Evolutionary conservation across 2,113 vertebrate species (phyloP).

Genomic region (Neotoma lepida): DNA sequence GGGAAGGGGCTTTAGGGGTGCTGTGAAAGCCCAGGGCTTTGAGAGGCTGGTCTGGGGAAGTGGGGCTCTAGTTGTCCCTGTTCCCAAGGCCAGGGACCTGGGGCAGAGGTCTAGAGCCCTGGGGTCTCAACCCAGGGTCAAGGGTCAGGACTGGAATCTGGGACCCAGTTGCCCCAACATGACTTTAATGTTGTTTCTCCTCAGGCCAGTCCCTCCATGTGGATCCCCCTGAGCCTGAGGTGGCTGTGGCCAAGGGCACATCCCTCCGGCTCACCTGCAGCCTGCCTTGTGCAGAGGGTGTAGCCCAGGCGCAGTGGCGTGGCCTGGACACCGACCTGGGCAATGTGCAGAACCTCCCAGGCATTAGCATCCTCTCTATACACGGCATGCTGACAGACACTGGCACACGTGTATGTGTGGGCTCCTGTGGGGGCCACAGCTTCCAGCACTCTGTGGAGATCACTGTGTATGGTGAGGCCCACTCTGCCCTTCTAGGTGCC

Average conservation of each 20-base stretch:
- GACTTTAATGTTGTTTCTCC: not conserved
- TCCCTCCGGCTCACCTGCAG: constrained; percentile 80
- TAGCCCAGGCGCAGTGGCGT: constrained; percentile 75
- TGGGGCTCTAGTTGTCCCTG: not conserved
- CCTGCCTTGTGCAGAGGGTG: constrained; percentile 51
- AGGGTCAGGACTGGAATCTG: not conserved
- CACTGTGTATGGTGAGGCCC: constrained; percentile 81
- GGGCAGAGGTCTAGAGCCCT: not conserved
- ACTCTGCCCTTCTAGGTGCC: not conserved
- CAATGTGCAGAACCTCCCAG: constrained; percentile 44
- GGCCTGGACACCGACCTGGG: constrained; percentile 85
- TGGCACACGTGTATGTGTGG: constrained; percentile 79
- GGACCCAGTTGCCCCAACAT: too few species aligned
- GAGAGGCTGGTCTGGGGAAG: rapidly evolving
- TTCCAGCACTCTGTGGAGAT: not conserved
- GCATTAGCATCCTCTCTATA: constrained; percentile 80
- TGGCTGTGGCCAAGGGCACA: constrained; percentile 59
- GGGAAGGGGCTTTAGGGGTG: rapidly evolving
- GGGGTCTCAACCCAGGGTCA: not conserved
- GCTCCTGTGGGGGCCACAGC: constrained; percentile 15
- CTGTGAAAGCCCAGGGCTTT: rapidly evolving
- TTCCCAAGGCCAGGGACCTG: not conserved
- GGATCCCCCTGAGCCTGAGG: constrained; percentile 66
- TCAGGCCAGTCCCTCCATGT: constrained; percentile 56
- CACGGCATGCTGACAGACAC: not conserved